Evolutionary conservation across 2,113 vertebrate genomes (phyloP).

Genomic region (Anguilla japonica): DNA sequence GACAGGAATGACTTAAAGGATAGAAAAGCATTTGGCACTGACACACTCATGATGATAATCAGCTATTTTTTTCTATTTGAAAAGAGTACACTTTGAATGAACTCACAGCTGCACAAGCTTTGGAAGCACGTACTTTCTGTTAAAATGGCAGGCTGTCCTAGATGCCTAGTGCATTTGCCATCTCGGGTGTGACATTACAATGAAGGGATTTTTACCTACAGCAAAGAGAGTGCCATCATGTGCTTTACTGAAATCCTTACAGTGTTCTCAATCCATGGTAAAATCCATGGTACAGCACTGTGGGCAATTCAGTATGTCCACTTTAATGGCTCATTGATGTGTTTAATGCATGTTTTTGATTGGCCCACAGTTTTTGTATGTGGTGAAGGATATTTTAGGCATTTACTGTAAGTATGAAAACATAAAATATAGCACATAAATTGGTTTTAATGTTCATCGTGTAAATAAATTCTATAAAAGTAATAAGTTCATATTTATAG

Average conservation of each 20-base stretch:
- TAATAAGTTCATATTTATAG: too few relatives aligned
- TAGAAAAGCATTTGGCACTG: background rate
- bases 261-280: background rate
- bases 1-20: background rate
- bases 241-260: background rate
- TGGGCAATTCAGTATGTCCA: background rate
- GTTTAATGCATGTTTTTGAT: too few relatives aligned
- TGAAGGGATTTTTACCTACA: background rate
- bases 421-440: too few relatives aligned
- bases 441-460: too few relatives aligned
- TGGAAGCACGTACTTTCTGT: background rate
- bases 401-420: too few relatives aligned
- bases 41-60: background rate
- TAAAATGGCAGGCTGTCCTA: background rate
- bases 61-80: conserved; percentile 9
- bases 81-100: background rate
- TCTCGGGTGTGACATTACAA: background rate
- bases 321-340: background rate
- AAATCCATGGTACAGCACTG: background rate
- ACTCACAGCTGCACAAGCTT: background rate
- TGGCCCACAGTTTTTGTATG: too few relatives aligned
- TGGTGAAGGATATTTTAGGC: too few relatives aligned
- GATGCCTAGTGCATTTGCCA: background rate
- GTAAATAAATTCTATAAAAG: too few relatives aligned
- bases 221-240: background rate